These are phyloP conservation scores for Dinomys branickii DNA, from an alignment of 2,113 vertebrate species.

Conservation along the genomic window DNA sequence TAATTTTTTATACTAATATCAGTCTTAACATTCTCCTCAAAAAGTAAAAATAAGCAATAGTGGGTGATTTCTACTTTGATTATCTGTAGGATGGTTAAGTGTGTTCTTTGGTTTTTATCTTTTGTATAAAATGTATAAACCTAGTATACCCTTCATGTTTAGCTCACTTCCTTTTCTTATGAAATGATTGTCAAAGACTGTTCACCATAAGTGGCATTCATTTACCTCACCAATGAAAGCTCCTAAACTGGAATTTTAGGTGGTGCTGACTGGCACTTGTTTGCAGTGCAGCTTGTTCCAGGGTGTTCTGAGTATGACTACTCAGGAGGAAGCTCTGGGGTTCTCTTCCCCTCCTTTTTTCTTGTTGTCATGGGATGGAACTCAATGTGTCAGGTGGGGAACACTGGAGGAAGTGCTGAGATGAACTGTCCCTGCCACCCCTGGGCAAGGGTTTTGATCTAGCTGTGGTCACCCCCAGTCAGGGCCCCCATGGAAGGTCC, in stretches of 20 bases:
- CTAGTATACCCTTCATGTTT: neutral
- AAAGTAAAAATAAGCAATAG: constrained; percentile 49
- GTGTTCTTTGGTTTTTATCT: neutral
- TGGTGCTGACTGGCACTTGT: accelerated
- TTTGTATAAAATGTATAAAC: neutral
- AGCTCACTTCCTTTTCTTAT: neutral
- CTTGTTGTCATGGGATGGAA: neutral
- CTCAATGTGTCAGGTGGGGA: neutral
- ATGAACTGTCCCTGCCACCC: neutral
- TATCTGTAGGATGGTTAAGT: constrained; percentile 70
- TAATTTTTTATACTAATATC: constrained; percentile 49
- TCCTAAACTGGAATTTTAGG: neutral
- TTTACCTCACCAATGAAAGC: neutral
- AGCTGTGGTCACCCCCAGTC: neutral
- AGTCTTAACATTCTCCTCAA: constrained; percentile 45
- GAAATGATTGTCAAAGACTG: neutral
- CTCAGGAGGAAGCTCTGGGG: neutral
- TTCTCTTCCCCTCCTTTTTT: neutral
- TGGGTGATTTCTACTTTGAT: constrained; percentile 75
- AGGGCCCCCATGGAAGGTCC: accelerated
- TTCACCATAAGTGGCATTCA: neutral
- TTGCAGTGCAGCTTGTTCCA: neutral
- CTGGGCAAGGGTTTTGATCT: neutral
- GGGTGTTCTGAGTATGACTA: neutral
- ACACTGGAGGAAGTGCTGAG: neutral